phyloP scores from a whole-genome alignment of 64 coral and sea anemone species.

The Montipora capricornis region DNA sequence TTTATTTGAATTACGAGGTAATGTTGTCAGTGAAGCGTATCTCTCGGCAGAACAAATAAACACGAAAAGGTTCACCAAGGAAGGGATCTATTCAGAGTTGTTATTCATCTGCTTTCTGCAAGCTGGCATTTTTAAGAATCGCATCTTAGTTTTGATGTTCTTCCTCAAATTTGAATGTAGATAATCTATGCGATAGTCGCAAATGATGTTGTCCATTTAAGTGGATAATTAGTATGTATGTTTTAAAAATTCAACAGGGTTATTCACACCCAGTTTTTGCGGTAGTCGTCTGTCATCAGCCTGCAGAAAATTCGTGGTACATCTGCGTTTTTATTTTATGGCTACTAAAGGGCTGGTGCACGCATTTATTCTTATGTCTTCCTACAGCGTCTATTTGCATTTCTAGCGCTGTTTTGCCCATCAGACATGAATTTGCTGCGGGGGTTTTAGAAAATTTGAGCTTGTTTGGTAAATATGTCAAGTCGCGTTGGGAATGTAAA shows the following conservation, averaged over 20 bases:
- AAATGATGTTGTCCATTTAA: slow-evolving; percentile 25
- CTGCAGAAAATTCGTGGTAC: not conserved
- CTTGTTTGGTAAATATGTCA: slow-evolving; percentile 22
- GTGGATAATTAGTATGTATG: slow-evolving; percentile 29
- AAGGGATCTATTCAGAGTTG: not conserved
- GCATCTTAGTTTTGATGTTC: too few relatives aligned
- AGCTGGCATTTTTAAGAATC: not conserved
- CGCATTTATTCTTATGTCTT: not conserved
- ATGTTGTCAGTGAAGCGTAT: not conserved
- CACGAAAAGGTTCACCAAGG: not conserved
- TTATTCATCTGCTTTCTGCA: not conserved
- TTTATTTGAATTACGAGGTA: slow-evolving; percentile 27
- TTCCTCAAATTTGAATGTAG: not conserved
- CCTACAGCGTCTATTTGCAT: not conserved
- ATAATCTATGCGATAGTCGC: not conserved
- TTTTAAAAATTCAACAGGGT: not conserved
- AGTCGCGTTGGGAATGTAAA: slow-evolving; percentile 56
- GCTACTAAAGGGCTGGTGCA: not conserved
- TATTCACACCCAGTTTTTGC: slow-evolving; percentile 32
- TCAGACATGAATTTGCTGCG: not conserved
- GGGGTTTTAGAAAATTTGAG: not conserved
- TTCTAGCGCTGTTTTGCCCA: not conserved
- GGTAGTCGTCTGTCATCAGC: not conserved
- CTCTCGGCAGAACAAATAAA: not conserved
- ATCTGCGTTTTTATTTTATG: not conserved